phyloP scores from a whole-genome alignment of 1,140 invertebrate species.

The Tetramorium simillimum region DNA sequence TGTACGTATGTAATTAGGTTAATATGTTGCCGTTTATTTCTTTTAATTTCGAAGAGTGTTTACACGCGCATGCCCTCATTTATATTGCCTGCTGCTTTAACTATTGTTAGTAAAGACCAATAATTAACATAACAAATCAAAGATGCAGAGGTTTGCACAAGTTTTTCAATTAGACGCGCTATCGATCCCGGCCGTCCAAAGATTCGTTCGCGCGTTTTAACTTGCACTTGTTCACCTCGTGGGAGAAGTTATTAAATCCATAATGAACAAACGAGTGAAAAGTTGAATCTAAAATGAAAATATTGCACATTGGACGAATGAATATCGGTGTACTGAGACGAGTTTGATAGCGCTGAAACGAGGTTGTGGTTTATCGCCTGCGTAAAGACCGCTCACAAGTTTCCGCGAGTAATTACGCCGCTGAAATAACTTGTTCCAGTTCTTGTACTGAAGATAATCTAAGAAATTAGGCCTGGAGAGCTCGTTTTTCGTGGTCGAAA shows the following conservation, averaged over 20 bases:
- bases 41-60: background rate
- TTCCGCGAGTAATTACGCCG: background rate
- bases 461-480: background rate
- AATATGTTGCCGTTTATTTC: background rate
- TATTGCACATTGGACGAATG: constrained; percentile 21
- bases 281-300: background rate
- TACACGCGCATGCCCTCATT: background rate
- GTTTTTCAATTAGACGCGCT: constrained; percentile 42
- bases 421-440: background rate
- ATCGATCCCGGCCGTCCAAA: background rate
- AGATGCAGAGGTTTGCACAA: constrained; percentile 1
- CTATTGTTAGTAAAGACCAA: background rate
- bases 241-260: constrained; percentile 38
- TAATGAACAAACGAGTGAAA: constrained; percentile 27
- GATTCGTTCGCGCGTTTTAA: constrained; percentile 7
- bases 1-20: background rate
- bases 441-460: background rate
- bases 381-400: background rate
- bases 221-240: background rate
- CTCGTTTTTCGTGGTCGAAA: background rate
- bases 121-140: background rate
- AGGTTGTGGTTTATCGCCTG: constrained; percentile 26
- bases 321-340: background rate
- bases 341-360: constrained; percentile 1
- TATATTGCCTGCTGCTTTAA: background rate